Conservation (phyloP, 1,140 invertebrate species). For the Bombus fervidus region DNA sequence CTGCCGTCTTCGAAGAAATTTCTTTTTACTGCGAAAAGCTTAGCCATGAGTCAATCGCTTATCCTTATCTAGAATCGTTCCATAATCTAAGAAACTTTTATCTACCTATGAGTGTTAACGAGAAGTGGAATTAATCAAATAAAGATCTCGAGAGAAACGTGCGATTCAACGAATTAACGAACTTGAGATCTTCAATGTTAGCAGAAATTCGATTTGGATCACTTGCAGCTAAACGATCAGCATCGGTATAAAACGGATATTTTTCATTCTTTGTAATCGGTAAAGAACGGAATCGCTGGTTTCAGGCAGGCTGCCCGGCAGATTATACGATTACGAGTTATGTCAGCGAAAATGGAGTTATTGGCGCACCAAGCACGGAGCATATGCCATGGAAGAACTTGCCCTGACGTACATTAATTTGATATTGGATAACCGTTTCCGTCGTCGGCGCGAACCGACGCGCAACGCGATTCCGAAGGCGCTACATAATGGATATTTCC, state of each 20-base stretch:
- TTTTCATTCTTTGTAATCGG: slow-evolving; percentile 28
- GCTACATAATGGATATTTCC: slow-evolving; percentile 3
- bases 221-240: background rate
- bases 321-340: slow-evolving; percentile 59
- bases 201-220: slow-evolving; percentile 31
- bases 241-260: background rate
- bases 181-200: background rate
- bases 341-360: slow-evolving; percentile 59
- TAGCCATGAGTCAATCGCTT: background rate
- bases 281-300: slow-evolving; percentile 9
- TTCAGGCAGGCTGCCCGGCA: background rate
- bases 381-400: slow-evolving; percentile 53
- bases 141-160: background rate
- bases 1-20: too few relatives aligned
- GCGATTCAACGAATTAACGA: background rate
- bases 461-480: slow-evolving; percentile 40
- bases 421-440: slow-evolving; percentile 64
- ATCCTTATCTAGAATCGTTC: background rate
- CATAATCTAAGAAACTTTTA: background rate
- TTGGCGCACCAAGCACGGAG: slow-evolving; percentile 43
- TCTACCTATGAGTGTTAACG: background rate
- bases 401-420: slow-evolving; percentile 63
- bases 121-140: background rate
- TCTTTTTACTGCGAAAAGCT: background rate
- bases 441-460: slow-evolving; percentile 39